These are phyloP conservation scores for Urocynchramus pylzowi DNA, from an alignment of 2,113 vertebrate species.

Conservation along the genomic window DNA sequence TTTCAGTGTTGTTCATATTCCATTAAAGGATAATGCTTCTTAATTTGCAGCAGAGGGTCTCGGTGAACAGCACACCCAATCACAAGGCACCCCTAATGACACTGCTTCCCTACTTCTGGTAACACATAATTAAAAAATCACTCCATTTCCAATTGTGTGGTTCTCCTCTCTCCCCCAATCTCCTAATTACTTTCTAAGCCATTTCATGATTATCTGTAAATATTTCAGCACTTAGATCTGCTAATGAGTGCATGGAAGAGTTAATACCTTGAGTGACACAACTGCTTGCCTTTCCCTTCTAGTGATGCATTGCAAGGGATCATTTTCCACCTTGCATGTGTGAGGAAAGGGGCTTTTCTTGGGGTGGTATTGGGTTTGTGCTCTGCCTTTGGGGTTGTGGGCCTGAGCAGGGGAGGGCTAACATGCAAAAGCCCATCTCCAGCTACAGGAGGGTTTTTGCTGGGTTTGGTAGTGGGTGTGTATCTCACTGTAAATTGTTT, in stretches of 20 bases:
- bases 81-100: conserved; percentile 59
- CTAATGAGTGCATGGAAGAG: conserved; percentile 36
- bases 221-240: conserved; percentile 31
- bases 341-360: not conserved
- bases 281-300: not conserved
- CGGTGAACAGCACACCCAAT: conserved; percentile 41
- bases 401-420: not conserved
- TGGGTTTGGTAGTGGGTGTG: not conserved
- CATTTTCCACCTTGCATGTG: not conserved
- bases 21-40: conserved; percentile 59
- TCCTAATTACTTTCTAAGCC: conserved; percentile 42
- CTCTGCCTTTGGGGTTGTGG: not conserved
- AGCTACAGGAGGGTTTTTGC: not conserved
- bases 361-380: not conserved
- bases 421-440: not conserved
- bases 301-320: not conserved
- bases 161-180: conserved; percentile 37
- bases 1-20: conserved; percentile 59
- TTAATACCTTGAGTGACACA: conserved; percentile 26
- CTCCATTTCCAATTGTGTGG: conserved; percentile 56
- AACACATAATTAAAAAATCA: conserved; percentile 64
- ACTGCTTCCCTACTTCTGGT: conserved; percentile 52
- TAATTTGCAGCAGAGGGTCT: conserved; percentile 62
- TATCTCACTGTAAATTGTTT: not conserved
- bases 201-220: conserved; percentile 52